These are phyloP conservation scores for Pollenia labialis DNA, from an alignment of 2,888 invertebrate genomes.

Conservation along the genomic window DNA sequence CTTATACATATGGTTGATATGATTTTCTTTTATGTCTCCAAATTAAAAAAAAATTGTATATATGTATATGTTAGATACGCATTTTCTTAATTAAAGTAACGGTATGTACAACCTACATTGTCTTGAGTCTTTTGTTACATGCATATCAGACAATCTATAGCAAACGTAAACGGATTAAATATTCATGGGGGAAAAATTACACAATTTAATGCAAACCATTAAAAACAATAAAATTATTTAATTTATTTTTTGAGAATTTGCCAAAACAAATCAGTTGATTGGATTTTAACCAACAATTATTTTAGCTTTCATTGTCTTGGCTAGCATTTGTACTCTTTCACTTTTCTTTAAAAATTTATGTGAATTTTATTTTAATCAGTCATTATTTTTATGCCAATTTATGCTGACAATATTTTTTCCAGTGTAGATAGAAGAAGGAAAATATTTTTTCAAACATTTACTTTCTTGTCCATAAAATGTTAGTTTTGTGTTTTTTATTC, in stretches of 20 bases:
- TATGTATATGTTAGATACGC: no score
- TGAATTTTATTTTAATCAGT: constrained; percentile 29
- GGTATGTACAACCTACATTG: no score
- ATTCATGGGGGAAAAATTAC: constrained; percentile 39
- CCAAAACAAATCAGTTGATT: constrained; percentile 44
- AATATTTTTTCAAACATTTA: constrained; percentile 5
- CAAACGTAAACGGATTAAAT: constrained; percentile 46
- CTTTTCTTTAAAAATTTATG: constrained; percentile 33
- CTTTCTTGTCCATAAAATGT: constrained; percentile 47
- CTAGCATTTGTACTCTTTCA: constrained; percentile 35
- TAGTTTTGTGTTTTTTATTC: constrained; percentile 16
- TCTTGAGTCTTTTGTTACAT: background rate
- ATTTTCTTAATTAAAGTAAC: no score
- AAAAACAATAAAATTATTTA: constrained; percentile 36
- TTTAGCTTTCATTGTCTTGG: background rate
- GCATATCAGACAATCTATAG: constrained; percentile 8
- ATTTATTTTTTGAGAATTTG: constrained; percentile 53
- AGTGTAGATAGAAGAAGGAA: background rate
- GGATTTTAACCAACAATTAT: constrained; percentile 21
- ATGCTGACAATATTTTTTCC: background rate
- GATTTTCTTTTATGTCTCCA: no score
- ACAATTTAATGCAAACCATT: constrained; percentile 19
- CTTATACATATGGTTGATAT: no score
- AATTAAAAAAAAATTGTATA: no score
- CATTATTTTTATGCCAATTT: constrained; percentile 35